Evolutionary conservation across 53 echinoderm and acorn worm genomes (phyloP).

Genomic region (Mesocentrotus franciscanus): DNA sequence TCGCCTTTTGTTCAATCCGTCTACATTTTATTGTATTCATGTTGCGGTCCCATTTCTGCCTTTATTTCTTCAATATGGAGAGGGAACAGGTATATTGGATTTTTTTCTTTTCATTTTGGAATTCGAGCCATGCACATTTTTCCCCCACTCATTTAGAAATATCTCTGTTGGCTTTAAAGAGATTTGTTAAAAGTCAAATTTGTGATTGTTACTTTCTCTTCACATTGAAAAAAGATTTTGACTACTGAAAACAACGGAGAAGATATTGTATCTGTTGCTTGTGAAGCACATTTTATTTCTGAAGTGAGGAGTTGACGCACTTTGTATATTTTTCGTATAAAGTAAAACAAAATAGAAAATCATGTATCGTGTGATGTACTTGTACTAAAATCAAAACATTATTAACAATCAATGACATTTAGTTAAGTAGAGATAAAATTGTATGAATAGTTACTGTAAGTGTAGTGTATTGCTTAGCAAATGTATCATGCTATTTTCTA

Average conservation of each 20-base stretch:
- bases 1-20: not conserved
- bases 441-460: conserved; percentile 34
- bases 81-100: not conserved
- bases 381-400: conserved; percentile 31
- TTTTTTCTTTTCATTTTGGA: not conserved
- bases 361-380: conserved; percentile 46
- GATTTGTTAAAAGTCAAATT: not conserved
- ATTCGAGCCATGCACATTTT: conserved; percentile 45
- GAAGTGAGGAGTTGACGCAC: not conserved
- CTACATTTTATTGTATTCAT: not conserved
- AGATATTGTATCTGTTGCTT: not conserved
- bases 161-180: not conserved
- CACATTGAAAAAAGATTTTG: not conserved
- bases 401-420: conserved; percentile 30
- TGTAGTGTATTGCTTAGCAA: conserved; percentile 3
- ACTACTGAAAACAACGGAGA: not conserved
- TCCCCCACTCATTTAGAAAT: not conserved
- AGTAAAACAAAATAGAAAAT: not conserved
- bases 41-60: not conserved
- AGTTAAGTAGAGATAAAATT: not conserved
- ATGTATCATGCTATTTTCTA: conserved; percentile 40
- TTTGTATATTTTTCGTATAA: conserved; percentile 10
- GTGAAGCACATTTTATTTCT: conserved; percentile 22
- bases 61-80: not conserved
- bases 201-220: not conserved